Evolutionary conservation across 2,113 vertebrate species (phyloP).

Genomic region (Erythrocercus mccallii): DNA sequence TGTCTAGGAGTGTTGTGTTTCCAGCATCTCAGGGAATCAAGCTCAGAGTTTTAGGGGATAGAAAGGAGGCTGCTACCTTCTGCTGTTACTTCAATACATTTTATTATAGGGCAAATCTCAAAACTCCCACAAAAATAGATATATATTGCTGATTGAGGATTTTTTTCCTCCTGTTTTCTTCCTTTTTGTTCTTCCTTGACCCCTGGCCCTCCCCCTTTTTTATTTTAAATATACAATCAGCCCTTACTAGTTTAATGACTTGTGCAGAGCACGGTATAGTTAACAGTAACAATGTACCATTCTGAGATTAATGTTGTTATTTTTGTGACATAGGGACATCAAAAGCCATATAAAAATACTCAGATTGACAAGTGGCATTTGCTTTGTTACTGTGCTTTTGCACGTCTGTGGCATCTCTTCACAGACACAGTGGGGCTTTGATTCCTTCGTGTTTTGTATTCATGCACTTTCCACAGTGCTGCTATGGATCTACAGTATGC

Average conservation of each 20-base stretch:
- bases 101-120: background rate
- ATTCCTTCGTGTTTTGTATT: slow-evolving; percentile 36
- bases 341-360: slow-evolving; percentile 22
- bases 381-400: slow-evolving; percentile 33
- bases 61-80: background rate
- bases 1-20: background rate
- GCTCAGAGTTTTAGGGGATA: background rate
- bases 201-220: background rate
- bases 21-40: background rate
- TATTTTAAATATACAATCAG: background rate
- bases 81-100: background rate
- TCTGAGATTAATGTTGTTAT: slow-evolving; percentile 2
- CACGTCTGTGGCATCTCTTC: slow-evolving; percentile 24
- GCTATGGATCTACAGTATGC: slow-evolving; percentile 25
- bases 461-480: slow-evolving; percentile 27
- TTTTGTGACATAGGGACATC: background rate
- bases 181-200: background rate
- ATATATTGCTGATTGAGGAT: background rate
- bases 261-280: background rate
- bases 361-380: slow-evolving; percentile 57
- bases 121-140: background rate
- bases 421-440: slow-evolving; percentile 32
- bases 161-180: background rate
- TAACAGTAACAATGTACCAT: background rate
- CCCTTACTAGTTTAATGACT: background rate